phyloP scores from a whole-genome alignment of 2,113 vertebrate species.

The Syrmaticus mikado region DNA sequence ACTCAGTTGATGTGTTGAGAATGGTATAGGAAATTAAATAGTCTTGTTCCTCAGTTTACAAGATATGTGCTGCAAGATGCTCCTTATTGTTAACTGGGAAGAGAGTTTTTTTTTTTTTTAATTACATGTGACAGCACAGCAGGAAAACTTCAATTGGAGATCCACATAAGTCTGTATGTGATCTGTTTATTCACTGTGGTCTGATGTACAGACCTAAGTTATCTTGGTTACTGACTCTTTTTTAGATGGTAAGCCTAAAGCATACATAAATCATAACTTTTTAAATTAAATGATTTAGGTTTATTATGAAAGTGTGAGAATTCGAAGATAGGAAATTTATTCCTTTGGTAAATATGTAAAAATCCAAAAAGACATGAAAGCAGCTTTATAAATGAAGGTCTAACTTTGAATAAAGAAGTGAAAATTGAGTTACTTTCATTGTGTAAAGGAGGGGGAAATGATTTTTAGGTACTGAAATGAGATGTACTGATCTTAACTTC shows the following conservation, averaged over 20 bases:
- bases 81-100: not conserved
- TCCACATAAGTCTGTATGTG: rapidly evolving
- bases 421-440: not conserved
- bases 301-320: not conserved
- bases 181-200: not conserved
- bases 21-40: not conserved
- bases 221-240: not conserved
- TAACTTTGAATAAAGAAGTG: not conserved
- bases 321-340: not conserved
- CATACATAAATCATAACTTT: not conserved
- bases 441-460: not conserved
- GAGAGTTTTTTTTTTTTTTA: not conserved
- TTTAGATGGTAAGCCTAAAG: not conserved
- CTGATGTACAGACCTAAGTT: not conserved
- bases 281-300: not conserved
- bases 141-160: not conserved
- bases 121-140: not conserved
- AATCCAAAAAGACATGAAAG: not conserved
- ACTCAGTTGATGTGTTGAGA: not conserved
- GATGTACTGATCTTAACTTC: not conserved
- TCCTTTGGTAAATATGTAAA: not conserved
- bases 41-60: not conserved
- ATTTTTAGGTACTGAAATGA: not conserved
- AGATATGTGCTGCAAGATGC: not conserved
- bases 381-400: not conserved